Evolutionary conservation across 2,888 invertebrate species (phyloP).

Genomic region (Mechanitis mazaeus): DNA sequence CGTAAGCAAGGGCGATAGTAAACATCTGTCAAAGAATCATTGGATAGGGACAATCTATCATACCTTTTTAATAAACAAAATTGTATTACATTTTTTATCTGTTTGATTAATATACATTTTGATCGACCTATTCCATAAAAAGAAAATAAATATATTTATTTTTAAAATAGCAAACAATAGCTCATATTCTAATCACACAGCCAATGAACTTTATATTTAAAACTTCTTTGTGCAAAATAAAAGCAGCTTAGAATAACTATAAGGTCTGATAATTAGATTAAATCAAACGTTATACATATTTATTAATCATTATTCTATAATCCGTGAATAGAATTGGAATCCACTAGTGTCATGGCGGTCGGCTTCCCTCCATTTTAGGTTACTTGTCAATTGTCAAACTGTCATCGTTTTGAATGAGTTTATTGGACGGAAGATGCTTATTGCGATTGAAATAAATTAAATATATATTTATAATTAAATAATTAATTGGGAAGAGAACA

Average conservation of each 20-base stretch:
- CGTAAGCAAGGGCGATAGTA: constrained; percentile 7
- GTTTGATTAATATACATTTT: neutral
- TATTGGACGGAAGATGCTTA: constrained; percentile 30
- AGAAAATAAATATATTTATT: no score
- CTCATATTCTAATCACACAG: no score
- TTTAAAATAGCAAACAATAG: no score
- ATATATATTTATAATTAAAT: neutral
- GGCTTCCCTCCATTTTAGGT: constrained; percentile 54
- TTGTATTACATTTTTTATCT: neutral
- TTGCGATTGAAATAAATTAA: constrained; percentile 6
- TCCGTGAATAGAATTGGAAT: constrained; percentile 21
- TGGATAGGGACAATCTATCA: neutral
- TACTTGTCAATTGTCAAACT: constrained; percentile 62
- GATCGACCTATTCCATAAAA: no score
- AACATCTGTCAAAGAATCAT: constrained; percentile 1
- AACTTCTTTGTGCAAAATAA: no score
- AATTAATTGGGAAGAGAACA: neutral
- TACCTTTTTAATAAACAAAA: neutral
- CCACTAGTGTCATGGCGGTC: constrained; percentile 28
- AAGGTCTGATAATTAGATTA: neutral
- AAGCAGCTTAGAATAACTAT: no score
- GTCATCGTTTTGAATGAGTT: constrained; percentile 37
- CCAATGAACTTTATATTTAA: no score
- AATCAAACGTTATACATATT: neutral
- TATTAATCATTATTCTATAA: neutral